Conservation (phyloP, 2,113 vertebrate genomes). For the Scortum barcoo region DNA sequence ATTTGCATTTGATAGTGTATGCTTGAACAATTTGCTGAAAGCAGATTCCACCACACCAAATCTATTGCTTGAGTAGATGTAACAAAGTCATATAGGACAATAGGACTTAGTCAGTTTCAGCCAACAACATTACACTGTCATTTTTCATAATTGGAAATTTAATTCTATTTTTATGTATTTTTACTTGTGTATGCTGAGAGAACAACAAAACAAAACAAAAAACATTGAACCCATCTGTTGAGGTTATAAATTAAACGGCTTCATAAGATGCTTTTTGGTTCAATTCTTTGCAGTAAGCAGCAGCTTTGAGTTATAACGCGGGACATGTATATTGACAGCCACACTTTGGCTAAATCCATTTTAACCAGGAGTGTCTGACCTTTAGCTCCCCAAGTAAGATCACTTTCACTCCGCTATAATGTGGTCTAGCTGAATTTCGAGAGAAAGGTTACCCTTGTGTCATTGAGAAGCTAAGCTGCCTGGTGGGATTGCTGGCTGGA, state of each 20-base stretch:
- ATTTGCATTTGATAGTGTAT: slow-evolving; percentile 45
- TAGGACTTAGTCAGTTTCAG: neutral
- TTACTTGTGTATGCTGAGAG: neutral
- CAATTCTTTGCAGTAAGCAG: slow-evolving; percentile 2
- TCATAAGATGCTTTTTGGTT: slow-evolving; percentile 18
- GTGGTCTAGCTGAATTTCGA: slow-evolving; percentile 53
- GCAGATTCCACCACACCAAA: neutral
- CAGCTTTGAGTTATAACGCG: neutral
- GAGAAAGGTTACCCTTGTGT: slow-evolving; percentile 74
- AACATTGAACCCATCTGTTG: neutral
- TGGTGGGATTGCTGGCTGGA: slow-evolving; percentile 58
- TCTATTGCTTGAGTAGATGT: neutral
- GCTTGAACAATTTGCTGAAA: neutral
- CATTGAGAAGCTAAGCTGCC: slow-evolving; percentile 71
- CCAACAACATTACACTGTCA: neutral
- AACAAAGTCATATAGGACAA: slow-evolving; percentile 7
- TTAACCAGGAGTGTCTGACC: slow-evolving; percentile 51
- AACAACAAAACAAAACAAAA: no score
- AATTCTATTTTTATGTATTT: neutral
- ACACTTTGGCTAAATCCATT: slow-evolving; percentile 44
- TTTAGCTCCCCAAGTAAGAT: slow-evolving; percentile 46
- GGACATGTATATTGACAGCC: slow-evolving; percentile 15
- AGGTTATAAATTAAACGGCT: neutral
- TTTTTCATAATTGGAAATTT: neutral
- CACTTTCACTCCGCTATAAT: slow-evolving; percentile 38